Evolutionary conservation across 2,113 vertebrate genomes (phyloP), one percentile per base, ranked within the genome.

Genomic region (Onychostoma macrolepis): DNA sequence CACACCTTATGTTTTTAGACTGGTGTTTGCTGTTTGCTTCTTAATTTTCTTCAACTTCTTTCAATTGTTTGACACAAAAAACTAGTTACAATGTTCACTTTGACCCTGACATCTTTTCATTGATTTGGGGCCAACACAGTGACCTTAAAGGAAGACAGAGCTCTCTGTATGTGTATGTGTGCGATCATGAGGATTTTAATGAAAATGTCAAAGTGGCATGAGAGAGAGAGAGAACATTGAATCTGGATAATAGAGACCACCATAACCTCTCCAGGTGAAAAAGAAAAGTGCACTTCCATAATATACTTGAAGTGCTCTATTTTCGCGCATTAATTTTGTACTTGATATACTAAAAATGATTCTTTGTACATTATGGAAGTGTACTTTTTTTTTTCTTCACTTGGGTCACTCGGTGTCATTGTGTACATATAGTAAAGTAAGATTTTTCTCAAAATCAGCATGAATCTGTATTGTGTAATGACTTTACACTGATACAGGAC

Each of bases 41-140:
- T 82, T 48, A 7, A 69, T 41, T 28, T 53, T 36, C 45, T 72
- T 72, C 30, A 26, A 72, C 7, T 19, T 78, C 8, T 30, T 76
- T 75, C 24, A 15, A 45, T n/a, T 53, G 74, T 17, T 48, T 77
- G n/a, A 77, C n/a, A 17, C 10, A 41, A 72, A 72, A 71, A n/a
- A 36, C 0, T 15, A 26, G 50, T n/a, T 28, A 17, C 53, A 74
- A 13, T n/a, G 13, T 48, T 83, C 38, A 69, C 78, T 30, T 87
- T 48, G 26, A 75, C 85, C 50, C 50, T 61, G 65, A 74, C 48
- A 43, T 26, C 1, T 74, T 75, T 63, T 36, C 9, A 82, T 45
- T 86, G 85, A 74, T 86, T 65, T 45, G 81, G 21, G 33, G 50
- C 6, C 48, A 13, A 50, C 24, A 63, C 30, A 75, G 7, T 86